Percentiles rank a stretch among this genome's conserved stretches.
Conservation (phyloP, 2,113 vertebrate genomes). For the Xerus inauris region DNA sequence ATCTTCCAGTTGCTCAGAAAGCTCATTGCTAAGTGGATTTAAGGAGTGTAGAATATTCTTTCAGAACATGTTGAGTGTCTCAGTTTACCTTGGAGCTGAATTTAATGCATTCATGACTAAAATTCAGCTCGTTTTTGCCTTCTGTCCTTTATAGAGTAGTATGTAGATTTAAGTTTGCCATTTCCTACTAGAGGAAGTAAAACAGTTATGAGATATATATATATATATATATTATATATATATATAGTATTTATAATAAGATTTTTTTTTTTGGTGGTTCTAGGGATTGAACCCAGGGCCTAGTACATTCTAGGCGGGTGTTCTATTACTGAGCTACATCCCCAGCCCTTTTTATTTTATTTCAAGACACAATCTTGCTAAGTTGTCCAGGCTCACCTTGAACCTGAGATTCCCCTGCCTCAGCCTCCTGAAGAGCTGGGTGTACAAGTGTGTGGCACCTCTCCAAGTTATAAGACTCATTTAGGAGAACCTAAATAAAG, state of each 20-base stretch:
- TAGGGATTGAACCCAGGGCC: background rate
- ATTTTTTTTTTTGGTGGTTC: background rate
- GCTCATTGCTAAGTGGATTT: background rate
- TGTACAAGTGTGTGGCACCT: background rate
- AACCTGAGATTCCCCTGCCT: background rate
- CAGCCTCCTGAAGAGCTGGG: background rate
- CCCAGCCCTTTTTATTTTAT: background rate
- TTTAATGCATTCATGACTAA: background rate
- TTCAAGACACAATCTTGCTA: background rate
- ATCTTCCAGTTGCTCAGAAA: background rate
- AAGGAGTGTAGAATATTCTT: background rate
- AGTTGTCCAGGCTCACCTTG: background rate
- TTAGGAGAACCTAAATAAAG: constrained; percentile 58
- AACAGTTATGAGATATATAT: background rate
- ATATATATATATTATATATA: background rate
- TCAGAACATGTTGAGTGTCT: background rate
- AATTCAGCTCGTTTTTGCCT: background rate
- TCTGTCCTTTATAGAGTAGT: background rate
- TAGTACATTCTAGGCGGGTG: background rate
- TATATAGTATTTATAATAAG: background rate
- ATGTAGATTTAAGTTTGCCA: background rate
- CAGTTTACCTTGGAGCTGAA: background rate
- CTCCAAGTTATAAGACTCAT: background rate
- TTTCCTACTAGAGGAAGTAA: constrained; percentile 1
- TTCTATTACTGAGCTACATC: background rate